Base-by-base conservation (phyloP, 2,888 invertebrate genomes). In the Netelia melanura region DNA sequence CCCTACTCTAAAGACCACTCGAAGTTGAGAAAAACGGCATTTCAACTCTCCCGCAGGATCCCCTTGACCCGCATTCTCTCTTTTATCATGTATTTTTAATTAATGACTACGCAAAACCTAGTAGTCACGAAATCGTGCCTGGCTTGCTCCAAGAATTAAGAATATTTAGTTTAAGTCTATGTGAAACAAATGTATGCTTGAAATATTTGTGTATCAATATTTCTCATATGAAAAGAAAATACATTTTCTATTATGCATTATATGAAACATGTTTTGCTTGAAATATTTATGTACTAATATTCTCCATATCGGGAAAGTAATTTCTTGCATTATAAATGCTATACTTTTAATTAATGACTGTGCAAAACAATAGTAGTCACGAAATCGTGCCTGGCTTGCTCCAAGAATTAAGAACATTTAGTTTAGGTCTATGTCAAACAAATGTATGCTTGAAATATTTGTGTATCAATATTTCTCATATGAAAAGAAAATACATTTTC, bases 61-160 rank as follows among this genome's bases (percentile, higher is more conserved):
- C 56, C 23, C 56, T 64, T 64, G 44, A 62, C 43, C 68, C 52
- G n/a, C 23, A 43, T 14, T 23, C 38, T 58, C 23, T 23, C 38
- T 58, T 44, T 80, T 67, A 70, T 64, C 68, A 81, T 81, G 75
- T 75, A 75, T 75, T 61, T 75, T 68, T 68, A 68, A 81, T 75
- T 70, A 81, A 81, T 67, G 75, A 67, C 58, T 43, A 14, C 23
- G 30, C 54, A 38, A 38, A 75, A 81, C 75, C 62, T 62, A 62
- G 38, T 76, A 65, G 76, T 76, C 76, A 76, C 67, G 56, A 21
- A 14, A 10, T 44, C 38, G 1, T 23, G 25, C 6, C 61, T 8
- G 56, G 44, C n/a, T 74, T 43, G 0, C 0, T 48, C 48, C 48
- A 3, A 14, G 14, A 10, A 48, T 48, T 10, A 14, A 48, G 14